Percentiles rank a stretch among this genome's conserved stretches.
Evolutionary conservation across 2,797 vertebrate genomes (phyloP).

Genomic region (Acrossocheilus wenchowensis): DNA sequence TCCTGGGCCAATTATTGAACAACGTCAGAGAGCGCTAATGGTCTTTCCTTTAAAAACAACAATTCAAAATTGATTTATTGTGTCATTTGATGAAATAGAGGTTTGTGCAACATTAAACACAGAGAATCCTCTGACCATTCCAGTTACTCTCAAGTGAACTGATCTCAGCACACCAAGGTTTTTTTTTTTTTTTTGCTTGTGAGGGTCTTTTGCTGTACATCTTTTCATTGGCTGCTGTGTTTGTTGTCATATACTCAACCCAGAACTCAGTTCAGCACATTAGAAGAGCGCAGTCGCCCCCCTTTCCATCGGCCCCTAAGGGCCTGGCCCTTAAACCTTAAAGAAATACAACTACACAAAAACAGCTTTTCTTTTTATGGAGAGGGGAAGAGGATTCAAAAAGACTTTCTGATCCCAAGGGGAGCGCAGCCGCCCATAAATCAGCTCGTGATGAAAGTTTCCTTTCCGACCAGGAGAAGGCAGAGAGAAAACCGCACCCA

Average conservation of each 20-base stretch:
- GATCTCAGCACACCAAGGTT: background rate
- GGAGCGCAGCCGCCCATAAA: slow-evolving; percentile 76
- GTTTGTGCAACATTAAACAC: slow-evolving; percentile 11
- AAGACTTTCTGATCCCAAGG: slow-evolving; percentile 76
- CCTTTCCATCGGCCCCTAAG: slow-evolving; percentile 9
- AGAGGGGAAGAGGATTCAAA: slow-evolving; percentile 72
- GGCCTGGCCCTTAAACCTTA: slow-evolving; percentile 57
- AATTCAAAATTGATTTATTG: slow-evolving; percentile 17
- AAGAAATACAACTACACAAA: slow-evolving; percentile 72
- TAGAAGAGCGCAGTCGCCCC: slow-evolving; percentile 23
- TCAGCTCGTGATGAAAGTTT: slow-evolving; percentile 83
- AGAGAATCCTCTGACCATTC: background rate
- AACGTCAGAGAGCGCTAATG: slow-evolving; percentile 10
- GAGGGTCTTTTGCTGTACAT: background rate
- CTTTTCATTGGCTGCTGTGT: slow-evolving; percentile 51
- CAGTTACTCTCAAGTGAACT: slow-evolving; percentile 11
- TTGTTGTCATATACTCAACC: slow-evolving; percentile 55
- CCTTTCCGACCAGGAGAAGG: slow-evolving; percentile 75
- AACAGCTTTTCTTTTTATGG: slow-evolving; percentile 71
- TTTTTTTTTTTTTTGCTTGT: slow-evolving; percentile 5
- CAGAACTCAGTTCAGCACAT: slow-evolving; percentile 52
- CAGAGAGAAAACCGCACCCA: slow-evolving; percentile 70
- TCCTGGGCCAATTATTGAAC: slow-evolving; percentile 36
- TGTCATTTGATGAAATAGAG: background rate
- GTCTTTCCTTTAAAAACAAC: background rate